These are phyloP conservation scores for Seriola aureovittata DNA, from an alignment of 2,113 vertebrate species.

Conservation along the genomic window DNA sequence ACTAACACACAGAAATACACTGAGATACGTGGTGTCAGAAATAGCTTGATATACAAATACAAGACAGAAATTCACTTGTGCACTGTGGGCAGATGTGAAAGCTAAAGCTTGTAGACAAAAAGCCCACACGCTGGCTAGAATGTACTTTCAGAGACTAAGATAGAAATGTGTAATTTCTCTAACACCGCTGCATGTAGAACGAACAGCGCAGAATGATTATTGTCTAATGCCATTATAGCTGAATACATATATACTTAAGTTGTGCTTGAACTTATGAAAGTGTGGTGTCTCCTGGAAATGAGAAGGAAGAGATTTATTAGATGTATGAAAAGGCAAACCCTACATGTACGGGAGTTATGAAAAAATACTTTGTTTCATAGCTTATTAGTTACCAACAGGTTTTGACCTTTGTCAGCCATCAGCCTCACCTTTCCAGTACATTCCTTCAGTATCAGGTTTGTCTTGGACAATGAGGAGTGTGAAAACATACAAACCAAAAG, in stretches of 20 bases:
- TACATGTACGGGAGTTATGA: neutral
- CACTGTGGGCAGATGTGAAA: constrained; percentile 76
- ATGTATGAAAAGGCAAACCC: neutral
- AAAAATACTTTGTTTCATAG: neutral
- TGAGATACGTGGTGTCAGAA: constrained; percentile 69
- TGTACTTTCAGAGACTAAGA: constrained; percentile 54
- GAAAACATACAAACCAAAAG: neutral
- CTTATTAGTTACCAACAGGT: neutral
- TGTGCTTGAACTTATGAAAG: neutral
- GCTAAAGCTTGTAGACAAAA: constrained; percentile 65
- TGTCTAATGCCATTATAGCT: neutral
- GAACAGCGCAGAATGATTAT: constrained; percentile 5
- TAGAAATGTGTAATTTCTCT: constrained; percentile 48
- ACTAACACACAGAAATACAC: constrained; percentile 53
- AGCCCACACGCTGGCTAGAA: constrained; percentile 59
- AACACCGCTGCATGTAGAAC: constrained; percentile 27
- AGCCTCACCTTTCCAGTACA: neutral
- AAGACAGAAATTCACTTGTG: constrained; percentile 69
- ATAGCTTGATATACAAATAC: constrained; percentile 75
- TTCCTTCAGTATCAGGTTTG: neutral
- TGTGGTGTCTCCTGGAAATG: neutral
- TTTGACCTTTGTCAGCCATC: neutral
- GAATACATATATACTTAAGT: neutral
- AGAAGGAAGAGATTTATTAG: neutral
- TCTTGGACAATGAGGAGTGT: neutral